Conservation (phyloP, 2,888 invertebrate genomes). For the Calameuta pallipes region DNA sequence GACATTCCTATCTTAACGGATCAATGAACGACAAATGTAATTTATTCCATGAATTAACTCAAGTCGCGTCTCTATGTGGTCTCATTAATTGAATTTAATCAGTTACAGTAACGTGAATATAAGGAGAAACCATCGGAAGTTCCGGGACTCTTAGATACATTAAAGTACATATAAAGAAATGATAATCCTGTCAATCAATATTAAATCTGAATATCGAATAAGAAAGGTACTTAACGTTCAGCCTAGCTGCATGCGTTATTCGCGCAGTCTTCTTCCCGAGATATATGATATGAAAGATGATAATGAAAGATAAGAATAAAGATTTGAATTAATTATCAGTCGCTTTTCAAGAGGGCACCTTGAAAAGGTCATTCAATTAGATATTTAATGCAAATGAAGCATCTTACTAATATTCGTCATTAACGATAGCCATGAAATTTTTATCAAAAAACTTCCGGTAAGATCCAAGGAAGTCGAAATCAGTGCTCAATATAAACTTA, state of each 20-base stretch:
- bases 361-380: neutral
- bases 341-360: neutral
- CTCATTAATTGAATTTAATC: neutral
- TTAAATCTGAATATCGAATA: neutral
- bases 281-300: no score
- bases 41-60: neutral
- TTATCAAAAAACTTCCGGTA: neutral
- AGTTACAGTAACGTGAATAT: neutral
- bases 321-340: neutral
- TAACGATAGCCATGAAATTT: neutral
- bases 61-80: neutral
- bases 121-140: neutral
- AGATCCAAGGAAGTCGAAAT: neutral
- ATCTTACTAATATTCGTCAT: neutral
- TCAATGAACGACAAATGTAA: neutral
- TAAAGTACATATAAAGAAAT: neutral
- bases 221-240: neutral
- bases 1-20: neutral
- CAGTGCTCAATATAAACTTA: neutral
- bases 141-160: neutral
- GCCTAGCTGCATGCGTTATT: neutral
- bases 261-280: neutral
- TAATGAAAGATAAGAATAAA: neutral
- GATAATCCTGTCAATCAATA: neutral
- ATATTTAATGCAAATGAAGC: neutral